phyloP scores from a whole-genome alignment of 2,113 vertebrate species.

The Pteronura brasiliensis region DNA sequence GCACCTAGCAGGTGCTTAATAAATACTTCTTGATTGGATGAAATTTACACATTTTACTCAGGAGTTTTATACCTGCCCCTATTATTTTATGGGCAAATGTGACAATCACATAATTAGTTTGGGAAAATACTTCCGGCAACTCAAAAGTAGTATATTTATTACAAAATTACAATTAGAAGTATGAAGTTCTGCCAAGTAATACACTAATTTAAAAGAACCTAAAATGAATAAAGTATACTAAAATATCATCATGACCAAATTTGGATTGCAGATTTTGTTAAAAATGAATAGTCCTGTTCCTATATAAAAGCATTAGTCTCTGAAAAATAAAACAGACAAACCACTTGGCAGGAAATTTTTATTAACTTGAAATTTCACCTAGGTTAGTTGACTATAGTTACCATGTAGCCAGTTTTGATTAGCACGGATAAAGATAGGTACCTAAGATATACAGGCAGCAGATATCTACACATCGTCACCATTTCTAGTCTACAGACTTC shows the following conservation, averaged over 20 bases:
- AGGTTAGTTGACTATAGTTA: not conserved
- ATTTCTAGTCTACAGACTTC: not conserved
- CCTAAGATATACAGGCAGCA: not conserved
- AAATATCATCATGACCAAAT: not conserved
- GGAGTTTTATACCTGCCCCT: not conserved
- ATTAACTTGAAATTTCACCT: not conserved
- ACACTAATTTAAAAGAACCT: not conserved
- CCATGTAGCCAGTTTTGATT: not conserved
- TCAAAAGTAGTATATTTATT: not conserved
- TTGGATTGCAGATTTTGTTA: not conserved
- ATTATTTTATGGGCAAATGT: not conserved
- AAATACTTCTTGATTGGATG: not conserved
- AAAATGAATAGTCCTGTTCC: not conserved
- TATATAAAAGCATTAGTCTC: not conserved
- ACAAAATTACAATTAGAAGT: constrained; percentile 21
- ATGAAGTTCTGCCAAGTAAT: not conserved
- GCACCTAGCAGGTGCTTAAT: not conserved
- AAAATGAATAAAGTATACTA: not conserved
- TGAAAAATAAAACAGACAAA: not conserved
- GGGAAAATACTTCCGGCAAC: not conserved
- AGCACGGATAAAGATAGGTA: not conserved
- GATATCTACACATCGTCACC: not conserved
- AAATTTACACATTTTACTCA: constrained; percentile 10
- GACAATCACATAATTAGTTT: not conserved
- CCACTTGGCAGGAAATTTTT: not conserved